These are phyloP conservation scores for Drosophila lini DNA, from an alignment of 1,140 invertebrate species.

Conservation along the genomic window DNA sequence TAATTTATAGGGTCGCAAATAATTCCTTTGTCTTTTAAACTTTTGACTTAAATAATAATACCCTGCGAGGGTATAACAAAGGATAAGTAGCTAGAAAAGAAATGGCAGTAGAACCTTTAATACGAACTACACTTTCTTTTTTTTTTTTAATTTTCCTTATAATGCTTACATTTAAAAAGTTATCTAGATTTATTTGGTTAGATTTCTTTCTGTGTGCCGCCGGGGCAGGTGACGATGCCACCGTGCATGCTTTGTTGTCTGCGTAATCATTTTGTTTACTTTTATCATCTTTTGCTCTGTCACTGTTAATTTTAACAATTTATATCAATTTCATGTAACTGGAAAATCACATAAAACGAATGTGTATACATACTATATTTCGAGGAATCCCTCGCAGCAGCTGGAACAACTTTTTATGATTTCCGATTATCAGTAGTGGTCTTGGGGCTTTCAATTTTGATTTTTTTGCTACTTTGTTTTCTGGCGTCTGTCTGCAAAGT, in stretches of 20 bases:
- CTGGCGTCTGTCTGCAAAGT: constrained; percentile 19
- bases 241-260: constrained; percentile 58
- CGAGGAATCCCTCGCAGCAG: background rate
- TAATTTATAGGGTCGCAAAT: no score
- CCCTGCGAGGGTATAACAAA: no score
- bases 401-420: constrained; percentile 31
- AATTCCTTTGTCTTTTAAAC: no score
- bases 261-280: constrained; percentile 81
- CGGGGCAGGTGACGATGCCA: constrained; percentile 24
- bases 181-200: background rate
- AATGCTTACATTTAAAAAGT: constrained; percentile 1
- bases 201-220: constrained; percentile 18
- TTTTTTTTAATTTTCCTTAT: background rate
- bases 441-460: constrained; percentile 22
- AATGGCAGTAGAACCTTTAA: background rate
- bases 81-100: background rate
- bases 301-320: constrained; percentile 40
- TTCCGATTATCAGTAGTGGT: constrained; percentile 13
- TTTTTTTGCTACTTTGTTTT: constrained; percentile 9
- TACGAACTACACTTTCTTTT: background rate
- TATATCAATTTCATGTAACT: constrained; percentile 51
- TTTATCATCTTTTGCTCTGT: constrained; percentile 44
- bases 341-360: constrained; percentile 18
- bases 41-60: no score
- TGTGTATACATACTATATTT: background rate